Conservation (phyloP, 1,140 invertebrate species). For the Papilio xuthus region DNA sequence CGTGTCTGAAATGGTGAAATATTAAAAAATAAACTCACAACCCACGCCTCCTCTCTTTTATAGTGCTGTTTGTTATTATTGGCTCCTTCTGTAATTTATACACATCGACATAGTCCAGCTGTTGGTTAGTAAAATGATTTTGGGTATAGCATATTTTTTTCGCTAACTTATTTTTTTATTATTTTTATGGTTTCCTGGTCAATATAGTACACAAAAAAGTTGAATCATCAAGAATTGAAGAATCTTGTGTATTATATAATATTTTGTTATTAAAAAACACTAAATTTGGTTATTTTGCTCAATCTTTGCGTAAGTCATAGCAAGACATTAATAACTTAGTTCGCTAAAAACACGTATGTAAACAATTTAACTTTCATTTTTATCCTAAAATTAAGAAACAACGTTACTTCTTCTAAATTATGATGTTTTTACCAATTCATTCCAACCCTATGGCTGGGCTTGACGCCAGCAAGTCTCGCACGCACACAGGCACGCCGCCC, state of each 20-base stretch:
- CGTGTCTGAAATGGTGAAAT: slow-evolving; percentile 64
- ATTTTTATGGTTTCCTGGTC: too few species aligned
- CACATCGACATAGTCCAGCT: not conserved
- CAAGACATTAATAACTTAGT: too few species aligned
- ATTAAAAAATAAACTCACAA: slow-evolving; percentile 57
- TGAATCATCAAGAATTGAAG: too few species aligned
- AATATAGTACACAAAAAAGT: too few species aligned
- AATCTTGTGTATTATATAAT: too few species aligned
- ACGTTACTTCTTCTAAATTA: slow-evolving; percentile 8
- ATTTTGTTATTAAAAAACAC: too few species aligned
- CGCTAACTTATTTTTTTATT: too few species aligned
- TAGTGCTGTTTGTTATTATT: slow-evolving; percentile 22
- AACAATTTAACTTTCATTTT: not conserved
- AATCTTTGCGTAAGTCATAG: too few species aligned
- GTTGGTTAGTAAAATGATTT: too few species aligned
- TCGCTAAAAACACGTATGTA: not conserved
- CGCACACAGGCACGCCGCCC: slow-evolving; percentile 56
- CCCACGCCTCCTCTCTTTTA: slow-evolving; percentile 40
- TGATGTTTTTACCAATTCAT: slow-evolving; percentile 45
- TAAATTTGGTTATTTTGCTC: too few species aligned
- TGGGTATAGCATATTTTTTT: too few species aligned
- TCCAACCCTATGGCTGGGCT: slow-evolving; percentile 24
- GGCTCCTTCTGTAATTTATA: not conserved
- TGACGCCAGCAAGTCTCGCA: slow-evolving; percentile 68
- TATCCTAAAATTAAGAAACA: not conserved